These are phyloP conservation scores for Gymnarchus niloticus DNA, from an alignment of 2,113 vertebrate genomes.

Conservation along the genomic window DNA sequence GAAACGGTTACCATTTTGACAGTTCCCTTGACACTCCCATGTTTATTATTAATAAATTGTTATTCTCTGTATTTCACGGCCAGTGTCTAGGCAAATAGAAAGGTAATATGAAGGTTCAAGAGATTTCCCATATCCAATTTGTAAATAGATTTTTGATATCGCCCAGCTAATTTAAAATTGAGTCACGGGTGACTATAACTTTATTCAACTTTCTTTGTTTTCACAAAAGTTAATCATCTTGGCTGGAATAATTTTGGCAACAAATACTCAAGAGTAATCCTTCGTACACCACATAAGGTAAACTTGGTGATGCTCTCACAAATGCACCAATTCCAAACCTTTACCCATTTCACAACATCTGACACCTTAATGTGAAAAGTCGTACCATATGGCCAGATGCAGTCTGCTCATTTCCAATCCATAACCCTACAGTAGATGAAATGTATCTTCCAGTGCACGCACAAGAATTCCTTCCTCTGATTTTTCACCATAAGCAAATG, in stretches of 20 bases:
- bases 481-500: background rate
- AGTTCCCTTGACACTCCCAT: background rate
- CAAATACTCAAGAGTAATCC: background rate
- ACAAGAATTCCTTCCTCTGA: background rate
- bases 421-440: background rate
- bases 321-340: background rate
- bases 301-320: background rate
- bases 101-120: background rate
- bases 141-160: background rate
- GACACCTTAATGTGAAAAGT: background rate
- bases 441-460: background rate
- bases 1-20: background rate
- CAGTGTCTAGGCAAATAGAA: background rate
- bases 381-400: background rate
- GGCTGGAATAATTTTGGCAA: background rate
- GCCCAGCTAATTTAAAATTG: background rate
- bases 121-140: background rate
- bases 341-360: background rate
- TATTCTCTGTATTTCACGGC: background rate
- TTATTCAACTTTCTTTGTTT: background rate
- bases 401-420: background rate
- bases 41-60: background rate
- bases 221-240: background rate
- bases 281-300: background rate
- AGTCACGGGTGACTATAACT: background rate